Base-by-base conservation (phyloP, 2,888 invertebrate species). In the Sinodicranocentrus sp. region DNA sequence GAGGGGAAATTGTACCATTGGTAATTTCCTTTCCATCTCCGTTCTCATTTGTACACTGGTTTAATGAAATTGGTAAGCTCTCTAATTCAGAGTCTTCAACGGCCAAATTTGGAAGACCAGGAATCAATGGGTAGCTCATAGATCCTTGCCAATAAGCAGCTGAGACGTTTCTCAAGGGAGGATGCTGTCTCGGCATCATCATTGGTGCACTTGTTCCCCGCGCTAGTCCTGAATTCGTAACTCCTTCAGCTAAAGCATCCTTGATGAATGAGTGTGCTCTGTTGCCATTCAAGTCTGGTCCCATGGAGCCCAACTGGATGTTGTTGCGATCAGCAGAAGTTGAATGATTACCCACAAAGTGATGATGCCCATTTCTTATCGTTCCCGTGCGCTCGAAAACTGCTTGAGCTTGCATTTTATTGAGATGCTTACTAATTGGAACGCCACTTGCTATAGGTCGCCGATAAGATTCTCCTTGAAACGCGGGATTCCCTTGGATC, bases 401-500 rank as follows among this genome's bases (percentile, higher is more conserved):
- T 54, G 33, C 23, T 23, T 57, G 44, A 1, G 33, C 8, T 17
- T 39, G 61, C 13, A 70, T 52, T 70, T 63, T 44, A 65, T 21
- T 23, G 2, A 21, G 13, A 19, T 28, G 17, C 28, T 73, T 82
- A 1, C 33, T 17, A 0, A 82, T 67, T 1, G 73, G 72, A n/a
- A 82, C 73, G 10, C 80, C 80, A 43, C 73, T 82, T 0, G 80
- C 80, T 25, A 82, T 82, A 0, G 82, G 85, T 13, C 84, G 59
- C 43, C 83, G 73, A 44, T 87, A 87, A 5, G 85, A 84, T 48
- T 87, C 86, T n/a, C 86, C 86, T 70, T 86, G 83, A 57, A 83
- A 84, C n/a, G 82, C 84, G 10, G 84, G 86, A 79, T 86, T 85
- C 3, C 86, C 84, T 44, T 87, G 86, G 6, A 88, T 88, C 87